phyloP scores from a whole-genome alignment of 2,113 vertebrate genomes.

The Rhadina sibilatrix region DNA sequence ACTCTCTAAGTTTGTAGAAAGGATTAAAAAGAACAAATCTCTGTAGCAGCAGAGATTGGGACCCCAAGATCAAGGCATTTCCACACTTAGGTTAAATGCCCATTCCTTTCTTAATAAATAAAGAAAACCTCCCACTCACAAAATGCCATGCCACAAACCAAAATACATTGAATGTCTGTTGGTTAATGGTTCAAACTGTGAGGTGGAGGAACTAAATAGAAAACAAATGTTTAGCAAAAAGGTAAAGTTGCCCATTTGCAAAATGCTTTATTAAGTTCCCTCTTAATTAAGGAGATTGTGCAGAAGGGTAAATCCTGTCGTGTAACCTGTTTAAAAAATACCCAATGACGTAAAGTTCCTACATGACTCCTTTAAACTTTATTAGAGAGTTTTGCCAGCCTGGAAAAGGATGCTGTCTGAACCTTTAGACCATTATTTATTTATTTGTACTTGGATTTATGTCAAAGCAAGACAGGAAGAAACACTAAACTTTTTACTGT shows the following conservation, averaged over 20 bases:
- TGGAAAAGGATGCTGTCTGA: not conserved
- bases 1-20: not conserved
- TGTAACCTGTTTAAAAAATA: not conserved
- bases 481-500: conserved; percentile 47
- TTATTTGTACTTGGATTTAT: conserved; percentile 34
- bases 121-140: not conserved
- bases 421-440: not conserved
- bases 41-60: not conserved
- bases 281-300: not conserved
- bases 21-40: not conserved
- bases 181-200: not conserved
- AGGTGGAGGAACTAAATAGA: not conserved
- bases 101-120: not conserved
- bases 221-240: not conserved
- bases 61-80: not conserved
- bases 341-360: not conserved
- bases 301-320: not conserved
- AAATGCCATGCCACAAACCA: not conserved
- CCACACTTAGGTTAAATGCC: not conserved
- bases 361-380: not conserved
- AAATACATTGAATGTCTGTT: not conserved
- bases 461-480: conserved; percentile 25
- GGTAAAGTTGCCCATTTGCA: not conserved
- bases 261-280: not conserved
- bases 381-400: not conserved